phyloP scores from a whole-genome alignment of 1,140 invertebrate genomes.

The silkworm (Bombyx mori) region DNA sequence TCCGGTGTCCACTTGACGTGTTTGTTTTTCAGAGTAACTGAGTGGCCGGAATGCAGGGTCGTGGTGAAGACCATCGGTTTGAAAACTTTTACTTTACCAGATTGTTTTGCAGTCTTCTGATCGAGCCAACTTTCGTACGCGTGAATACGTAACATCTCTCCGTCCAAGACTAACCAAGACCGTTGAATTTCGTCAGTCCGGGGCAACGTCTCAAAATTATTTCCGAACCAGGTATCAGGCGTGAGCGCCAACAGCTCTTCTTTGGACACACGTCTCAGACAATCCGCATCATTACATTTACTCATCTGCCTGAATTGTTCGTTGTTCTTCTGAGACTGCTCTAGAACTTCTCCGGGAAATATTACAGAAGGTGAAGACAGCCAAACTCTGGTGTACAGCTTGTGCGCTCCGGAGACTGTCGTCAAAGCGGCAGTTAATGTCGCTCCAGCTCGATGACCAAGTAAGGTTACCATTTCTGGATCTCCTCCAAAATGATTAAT shows the following conservation, averaged over 20 bases:
- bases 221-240: slow-evolving; percentile 77
- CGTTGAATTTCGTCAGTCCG: slow-evolving; percentile 73
- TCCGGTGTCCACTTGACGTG: slow-evolving; percentile 75
- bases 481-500: slow-evolving; percentile 89
- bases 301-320: slow-evolving; percentile 73
- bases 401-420: slow-evolving; percentile 66
- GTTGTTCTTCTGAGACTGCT: slow-evolving; percentile 74
- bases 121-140: slow-evolving; percentile 74
- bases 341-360: slow-evolving; percentile 75
- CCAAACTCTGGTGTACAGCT: slow-evolving; percentile 80
- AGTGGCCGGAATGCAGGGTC: slow-evolving; percentile 78
- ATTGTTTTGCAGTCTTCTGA: slow-evolving; percentile 54
- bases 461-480: slow-evolving; percentile 80
- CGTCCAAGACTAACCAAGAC: slow-evolving; percentile 83
- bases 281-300: slow-evolving; percentile 70
- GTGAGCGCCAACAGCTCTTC: slow-evolving; percentile 77
- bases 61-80: slow-evolving; percentile 79
- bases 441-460: slow-evolving; percentile 85
- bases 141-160: slow-evolving; percentile 76
- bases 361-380: slow-evolving; percentile 80
- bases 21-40: slow-evolving; percentile 70
- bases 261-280: slow-evolving; percentile 74
- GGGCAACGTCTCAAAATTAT: slow-evolving; percentile 73
- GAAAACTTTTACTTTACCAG: slow-evolving; percentile 49
- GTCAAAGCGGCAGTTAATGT: slow-evolving; percentile 81